Evolutionary conservation across 2,797 vertebrate genomes (phyloP).

Genomic region (Lacerta agilis): DNA sequence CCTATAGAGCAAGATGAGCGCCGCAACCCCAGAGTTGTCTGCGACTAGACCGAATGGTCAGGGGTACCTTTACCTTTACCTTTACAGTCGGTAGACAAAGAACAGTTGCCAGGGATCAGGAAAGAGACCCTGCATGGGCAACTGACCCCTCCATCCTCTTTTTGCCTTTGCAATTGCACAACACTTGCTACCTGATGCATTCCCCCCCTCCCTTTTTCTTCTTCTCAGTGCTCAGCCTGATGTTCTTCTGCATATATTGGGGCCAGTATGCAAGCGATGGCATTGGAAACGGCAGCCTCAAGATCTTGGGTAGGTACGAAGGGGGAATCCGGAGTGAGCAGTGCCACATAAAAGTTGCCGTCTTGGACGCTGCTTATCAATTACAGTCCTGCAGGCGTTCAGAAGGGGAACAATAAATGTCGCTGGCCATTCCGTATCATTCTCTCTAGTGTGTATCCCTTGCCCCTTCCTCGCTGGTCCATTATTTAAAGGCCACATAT

Average conservation of each 20-base stretch:
- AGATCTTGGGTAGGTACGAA: conserved; percentile 73
- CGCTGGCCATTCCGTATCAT: not conserved
- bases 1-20: no score
- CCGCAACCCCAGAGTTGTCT: no score
- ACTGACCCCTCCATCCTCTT: not conserved
- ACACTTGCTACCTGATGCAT: not conserved
- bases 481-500: not conserved
- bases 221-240: conserved; percentile 87
- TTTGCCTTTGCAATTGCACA: not conserved
- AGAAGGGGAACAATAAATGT: not conserved
- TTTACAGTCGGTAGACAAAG: no score
- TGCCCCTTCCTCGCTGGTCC: not conserved
- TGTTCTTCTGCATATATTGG: conserved; percentile 94
- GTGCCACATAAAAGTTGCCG: not conserved
- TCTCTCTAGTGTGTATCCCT: not conserved
- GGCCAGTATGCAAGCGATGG: conserved; percentile 90
- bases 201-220: not conserved
- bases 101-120: no score
- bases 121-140: not conserved
- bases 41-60: no score
- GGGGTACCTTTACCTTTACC: no score
- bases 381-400: not conserved
- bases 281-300: conserved; percentile 87
- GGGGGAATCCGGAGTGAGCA: not conserved
- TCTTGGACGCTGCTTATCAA: not conserved